Percentiles rank a stretch among this genome's conserved stretches.
Evolutionary conservation across 2,888 invertebrate species (phyloP).

Genomic region (Tiliacea aurago): DNA sequence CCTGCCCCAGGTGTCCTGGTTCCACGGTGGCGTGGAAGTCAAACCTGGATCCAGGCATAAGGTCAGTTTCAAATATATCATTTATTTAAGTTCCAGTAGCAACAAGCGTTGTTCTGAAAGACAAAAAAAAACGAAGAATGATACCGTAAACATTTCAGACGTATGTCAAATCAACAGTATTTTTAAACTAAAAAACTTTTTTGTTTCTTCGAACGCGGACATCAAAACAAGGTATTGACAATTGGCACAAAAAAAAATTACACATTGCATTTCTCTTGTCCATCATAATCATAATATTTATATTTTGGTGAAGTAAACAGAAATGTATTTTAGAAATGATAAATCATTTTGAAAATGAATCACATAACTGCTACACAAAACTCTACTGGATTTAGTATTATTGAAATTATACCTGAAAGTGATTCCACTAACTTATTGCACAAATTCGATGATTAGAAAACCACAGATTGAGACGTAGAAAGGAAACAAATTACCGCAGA

Average conservation of each 20-base stretch:
- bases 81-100: neutral
- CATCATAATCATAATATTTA: constrained; percentile 11
- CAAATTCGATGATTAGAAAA: neutral
- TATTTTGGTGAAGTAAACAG: constrained; percentile 10
- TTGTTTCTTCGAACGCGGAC: neutral
- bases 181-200: neutral
- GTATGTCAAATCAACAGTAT: neutral
- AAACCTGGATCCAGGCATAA: constrained; percentile 96
- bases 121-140: neutral
- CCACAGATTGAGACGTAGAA: neutral
- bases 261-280: constrained; percentile 2
- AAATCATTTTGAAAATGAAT: neutral
- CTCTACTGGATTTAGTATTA: neutral
- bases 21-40: constrained; percentile 96
- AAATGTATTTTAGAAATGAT: neutral
- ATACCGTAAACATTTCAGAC: neutral
- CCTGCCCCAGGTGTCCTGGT: constrained; percentile 96
- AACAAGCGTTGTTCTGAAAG: neutral
- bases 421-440: neutral
- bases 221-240: neutral
- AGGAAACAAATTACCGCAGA: constrained; percentile 15
- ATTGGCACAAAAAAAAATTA: constrained; percentile 19
- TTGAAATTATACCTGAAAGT: neutral
- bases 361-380: neutral
- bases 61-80: constrained; percentile 86